Evolutionary conservation across 2,113 vertebrate genomes (phyloP), one percentile per base, ranked within the genome.

Genomic region (Varanus komodoensis): DNA sequence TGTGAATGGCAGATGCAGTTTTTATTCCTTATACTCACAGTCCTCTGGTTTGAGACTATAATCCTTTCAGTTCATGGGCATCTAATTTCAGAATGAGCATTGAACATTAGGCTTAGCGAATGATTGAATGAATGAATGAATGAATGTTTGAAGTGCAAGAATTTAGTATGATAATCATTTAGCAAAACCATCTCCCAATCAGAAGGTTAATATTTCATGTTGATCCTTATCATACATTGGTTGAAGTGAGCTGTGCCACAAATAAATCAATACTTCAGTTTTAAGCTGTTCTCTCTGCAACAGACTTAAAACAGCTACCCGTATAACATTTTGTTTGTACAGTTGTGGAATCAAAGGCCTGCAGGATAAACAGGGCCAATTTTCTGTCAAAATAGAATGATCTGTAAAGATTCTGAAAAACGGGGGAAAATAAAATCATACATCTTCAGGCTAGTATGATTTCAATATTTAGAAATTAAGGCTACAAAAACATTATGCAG

Each of bases 41-140:
- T 48, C 23, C 81, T 61, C 19, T 79, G 83, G 77, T 80, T 87
- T 17, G 48, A 29, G 84, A 19, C 38, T 4, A 64, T 92, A 29
- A 84, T 93, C 38, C 19, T 32, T 93, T 92, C 92, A 89, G 74
- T 85, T 90, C 32, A 32, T 86, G 91, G 93, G 73, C 32, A 83
- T 87, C 19, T 91, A 52, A 23, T 94, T 67, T 90, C 34, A 86
- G 64, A 71, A 86, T 61, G 83, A 88, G 11, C 27, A 69, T 78
- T 48, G 6, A 85, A 57, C 5, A 17, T 83, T 48, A 90, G 69
- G 27, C 19, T 75, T 32, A 57, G 50, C 44, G 25, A 64, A 57
- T 64, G 38, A 44, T 44, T 44, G 73, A 75, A 12, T 38, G 2
- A 38, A 86, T 54, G 2, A 38, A 86, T 54, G 50, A 75, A 61